Evolutionary conservation across 1,140 invertebrate species (phyloP), one percentile per base, ranked within the genome.

Genomic region (Sinonovacula constricta): DNA sequence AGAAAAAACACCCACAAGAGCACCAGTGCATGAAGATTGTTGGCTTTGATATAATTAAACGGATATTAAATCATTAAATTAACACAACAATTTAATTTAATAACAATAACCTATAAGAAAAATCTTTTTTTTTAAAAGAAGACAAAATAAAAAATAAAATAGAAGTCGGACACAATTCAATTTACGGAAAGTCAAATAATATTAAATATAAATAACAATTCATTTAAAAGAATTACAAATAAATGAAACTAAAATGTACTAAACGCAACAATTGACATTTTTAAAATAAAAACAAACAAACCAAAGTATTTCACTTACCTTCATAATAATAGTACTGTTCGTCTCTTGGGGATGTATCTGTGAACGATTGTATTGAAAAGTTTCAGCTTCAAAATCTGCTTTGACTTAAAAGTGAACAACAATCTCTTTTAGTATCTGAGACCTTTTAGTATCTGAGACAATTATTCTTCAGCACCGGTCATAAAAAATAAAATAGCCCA

Each of bases 251-350:
- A 14, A 18, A 34, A 34, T 3, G 24, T 4, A 22, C 14, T 22
- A 14, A 15, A 4, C 26, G 3, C 22, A n/a, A 22, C 18, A 3
- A 51, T 24, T n/a, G 3, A 51, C 45, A 49, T 12, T 24, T 24
- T 24, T 67, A 45, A 39, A 45, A 67, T 3, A 3, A 7, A 26
- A 67, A 34, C 26, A 1, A 49, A 22, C 22, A 5, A 22, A n/a
- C 18, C 18, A 67, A 24, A 67, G 15, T 18, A 4, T 49, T 0
- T 7, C n/a, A 59, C 30, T 66, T 67, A 76, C 72, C 72, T 30
- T 66, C 72, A 53, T 76, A 76, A 51, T 66, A 76, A 34, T 15
- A 76, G 51, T 36, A 76, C 53, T 76, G 62, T 59, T 62, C 62
- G 5, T 76, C 72, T 51, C 72, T 53, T n/a, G 71, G 57, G 1